Base-by-base conservation (phyloP, 1,140 invertebrate species). In the Ceratosolen fusciceps region DNA sequence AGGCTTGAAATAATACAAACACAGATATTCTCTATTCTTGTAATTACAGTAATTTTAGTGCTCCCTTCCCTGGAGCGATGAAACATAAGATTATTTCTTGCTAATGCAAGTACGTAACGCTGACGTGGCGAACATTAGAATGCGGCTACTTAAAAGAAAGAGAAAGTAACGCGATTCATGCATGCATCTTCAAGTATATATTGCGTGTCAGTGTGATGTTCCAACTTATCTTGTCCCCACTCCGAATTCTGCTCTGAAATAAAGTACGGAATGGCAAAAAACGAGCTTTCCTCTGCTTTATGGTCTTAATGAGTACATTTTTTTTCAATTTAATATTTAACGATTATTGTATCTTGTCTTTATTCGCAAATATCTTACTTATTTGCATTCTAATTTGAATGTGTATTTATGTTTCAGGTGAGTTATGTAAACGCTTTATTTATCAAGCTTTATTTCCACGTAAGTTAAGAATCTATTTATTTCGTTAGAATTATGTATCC, bases 151-250 rank as follows among this genome's bases (percentile, higher is more conserved):
- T 81, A 79, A 85, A 86, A 83, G 83, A 88, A 87, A 87, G 84
- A 81, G 86, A 88, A 87, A 88, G 86, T 87, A 86, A 85, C 82
- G 80, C 75, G 82, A 85, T 81, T 74, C 24, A 52, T 58, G 39
- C 58, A 70, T 60, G 74, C 54, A 58, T 70, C 12, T 47, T 56
- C 39, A 68, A 16, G 31, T 77, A 72, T 52, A 62, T 4, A 37
- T 73, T 80, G 49, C 76, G 77, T 80, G 65, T 79, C 70, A 47
- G 81, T 79, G 80, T 81, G 82, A 83, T 82, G 84, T 83, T 80
- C 82, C 54, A 37, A 21, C n/a, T 60, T 10, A 16, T 73, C 54
- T n/a, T n/a, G n/a, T 73, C 19, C 52, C 34, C 7, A 16, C 19
- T 8, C 31, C 9, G 8, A 26, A 58, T 26, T n/a, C 19, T 4